phyloP scores from a whole-genome alignment of 2,797 vertebrate genomes.

The Lepus townsendii region DNA sequence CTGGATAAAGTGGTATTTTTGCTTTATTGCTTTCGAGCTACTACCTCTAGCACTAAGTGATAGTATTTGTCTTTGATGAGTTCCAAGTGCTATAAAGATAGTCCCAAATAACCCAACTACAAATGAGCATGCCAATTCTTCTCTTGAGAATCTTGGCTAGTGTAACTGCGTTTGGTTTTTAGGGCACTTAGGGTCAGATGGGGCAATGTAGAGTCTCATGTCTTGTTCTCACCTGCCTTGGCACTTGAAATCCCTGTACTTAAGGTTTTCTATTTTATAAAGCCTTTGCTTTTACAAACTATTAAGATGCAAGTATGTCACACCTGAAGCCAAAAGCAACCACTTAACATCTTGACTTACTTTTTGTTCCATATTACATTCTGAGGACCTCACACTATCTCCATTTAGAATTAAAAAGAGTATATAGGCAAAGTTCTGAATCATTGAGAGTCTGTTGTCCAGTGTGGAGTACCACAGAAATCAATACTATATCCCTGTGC shows the following conservation, averaged over 20 bases:
- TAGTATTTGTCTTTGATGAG: constrained; percentile 58
- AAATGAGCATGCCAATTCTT: constrained; percentile 35
- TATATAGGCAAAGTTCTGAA: neutral
- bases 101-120: constrained; percentile 12
- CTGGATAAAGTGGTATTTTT: constrained; percentile 59
- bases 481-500: neutral
- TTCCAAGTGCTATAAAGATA: constrained; percentile 57
- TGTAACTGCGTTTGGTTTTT: constrained; percentile 53
- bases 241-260: constrained; percentile 8
- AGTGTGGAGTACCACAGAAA: neutral
- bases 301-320: constrained; percentile 51
- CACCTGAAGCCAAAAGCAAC: constrained; percentile 38
- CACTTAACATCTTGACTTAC: constrained; percentile 9
- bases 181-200: neutral
- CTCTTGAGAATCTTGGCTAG: constrained; percentile 41
- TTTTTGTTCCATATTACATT: neutral
- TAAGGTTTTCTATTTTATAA: constrained; percentile 32
- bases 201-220: neutral
- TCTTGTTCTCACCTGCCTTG: neutral
- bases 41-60: constrained; percentile 50
- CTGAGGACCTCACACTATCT: constrained; percentile 9
- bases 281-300: constrained; percentile 36
- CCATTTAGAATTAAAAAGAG: constrained; percentile 31
- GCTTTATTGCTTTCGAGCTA: constrained; percentile 64
- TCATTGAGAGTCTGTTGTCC: neutral